Conservation (phyloP, 2,113 vertebrate genomes). For the human region DNA sequence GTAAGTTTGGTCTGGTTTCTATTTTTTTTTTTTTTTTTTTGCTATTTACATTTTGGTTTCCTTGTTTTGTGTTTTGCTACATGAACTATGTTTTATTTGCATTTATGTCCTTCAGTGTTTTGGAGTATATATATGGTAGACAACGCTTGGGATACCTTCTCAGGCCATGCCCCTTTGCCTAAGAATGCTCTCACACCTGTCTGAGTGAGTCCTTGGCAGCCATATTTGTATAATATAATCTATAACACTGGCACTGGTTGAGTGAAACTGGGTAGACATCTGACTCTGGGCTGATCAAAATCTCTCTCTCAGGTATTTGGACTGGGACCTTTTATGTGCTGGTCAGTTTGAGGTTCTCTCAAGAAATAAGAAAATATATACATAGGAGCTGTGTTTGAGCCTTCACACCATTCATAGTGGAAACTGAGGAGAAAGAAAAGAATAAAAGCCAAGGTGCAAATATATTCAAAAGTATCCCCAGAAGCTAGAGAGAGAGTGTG, state of each 20-base stretch:
- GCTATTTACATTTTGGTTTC: background rate
- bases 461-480: background rate
- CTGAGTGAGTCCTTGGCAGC: accelerated
- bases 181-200: background rate
- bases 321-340: background rate
- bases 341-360: background rate
- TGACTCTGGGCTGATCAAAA: background rate
- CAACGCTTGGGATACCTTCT: background rate
- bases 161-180: background rate
- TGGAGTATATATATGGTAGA: background rate
- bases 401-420: background rate
- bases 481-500: background rate
- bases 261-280: background rate
- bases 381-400: background rate
- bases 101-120: background rate
- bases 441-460: background rate
- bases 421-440: background rate
- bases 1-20: background rate
- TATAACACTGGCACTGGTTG: background rate
- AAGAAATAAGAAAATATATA: background rate
- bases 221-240: background rate
- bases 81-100: background rate
- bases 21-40: background rate
- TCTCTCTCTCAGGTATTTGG: background rate
- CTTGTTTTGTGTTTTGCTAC: background rate